phyloP scores from a whole-genome alignment of 2,797 vertebrate species.

The Crocidura indochinensis region DNA sequence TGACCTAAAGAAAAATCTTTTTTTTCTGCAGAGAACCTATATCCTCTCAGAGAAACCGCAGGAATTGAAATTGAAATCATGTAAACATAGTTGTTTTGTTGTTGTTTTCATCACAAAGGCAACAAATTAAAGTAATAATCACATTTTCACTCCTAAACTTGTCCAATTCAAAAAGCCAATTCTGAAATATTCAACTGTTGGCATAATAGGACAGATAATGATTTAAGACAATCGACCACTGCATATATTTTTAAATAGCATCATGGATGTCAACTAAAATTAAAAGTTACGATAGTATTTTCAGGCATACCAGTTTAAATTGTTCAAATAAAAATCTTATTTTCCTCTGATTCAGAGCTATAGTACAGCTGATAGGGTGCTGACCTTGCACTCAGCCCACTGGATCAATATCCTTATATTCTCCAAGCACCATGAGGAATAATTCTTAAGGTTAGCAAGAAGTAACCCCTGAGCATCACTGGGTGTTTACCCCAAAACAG shows the following conservation, averaged over 20 bases:
- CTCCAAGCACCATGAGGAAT: too few species aligned
- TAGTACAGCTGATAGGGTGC: too few species aligned
- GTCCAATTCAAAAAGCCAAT: neutral
- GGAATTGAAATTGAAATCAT: neutral
- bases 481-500: too few species aligned
- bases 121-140: neutral
- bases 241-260: neutral
- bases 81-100: neutral
- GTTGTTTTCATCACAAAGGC: neutral
- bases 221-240: neutral
- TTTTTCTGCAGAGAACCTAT: neutral
- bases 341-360: neutral
- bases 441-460: too few species aligned
- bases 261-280: neutral
- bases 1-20: constrained; percentile 38
- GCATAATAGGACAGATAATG: neutral
- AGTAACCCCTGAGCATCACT: too few species aligned
- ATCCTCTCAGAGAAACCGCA: neutral
- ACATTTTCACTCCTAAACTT: neutral
- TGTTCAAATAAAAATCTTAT: constrained; percentile 13
- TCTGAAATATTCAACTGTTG: neutral
- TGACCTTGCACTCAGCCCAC: too few species aligned
- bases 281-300: constrained; percentile 50
- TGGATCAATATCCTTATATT: too few species aligned
- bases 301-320: constrained; percentile 31